These are phyloP conservation scores for Pholis gunnellus DNA, from an alignment of 2,113 vertebrate genomes.

Conservation along the genomic window DNA sequence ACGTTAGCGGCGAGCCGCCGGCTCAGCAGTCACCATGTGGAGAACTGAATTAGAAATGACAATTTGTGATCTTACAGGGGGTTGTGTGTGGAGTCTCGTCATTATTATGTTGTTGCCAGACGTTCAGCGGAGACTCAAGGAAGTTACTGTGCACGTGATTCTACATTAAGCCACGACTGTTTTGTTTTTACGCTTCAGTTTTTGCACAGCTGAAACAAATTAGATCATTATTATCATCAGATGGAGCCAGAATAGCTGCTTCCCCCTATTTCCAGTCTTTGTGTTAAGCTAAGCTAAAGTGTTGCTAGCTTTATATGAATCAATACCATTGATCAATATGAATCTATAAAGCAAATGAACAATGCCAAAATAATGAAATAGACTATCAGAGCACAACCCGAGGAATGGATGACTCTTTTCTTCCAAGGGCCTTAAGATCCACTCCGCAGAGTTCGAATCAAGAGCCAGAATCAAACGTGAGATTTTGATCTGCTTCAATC, in stretches of 20 bases:
- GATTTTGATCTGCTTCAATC: constrained; percentile 63
- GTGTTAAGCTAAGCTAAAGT: not conserved
- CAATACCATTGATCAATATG: not conserved
- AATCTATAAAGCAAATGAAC: not conserved
- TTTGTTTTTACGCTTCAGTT: not conserved
- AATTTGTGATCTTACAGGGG: not conserved
- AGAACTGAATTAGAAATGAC: not conserved
- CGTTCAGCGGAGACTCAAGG: not conserved
- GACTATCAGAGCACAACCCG: not conserved
- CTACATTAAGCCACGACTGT: not conserved
- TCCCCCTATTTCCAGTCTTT: not conserved
- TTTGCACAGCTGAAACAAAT: not conserved
- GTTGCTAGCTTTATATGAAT: not conserved
- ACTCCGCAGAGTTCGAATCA: constrained; percentile 8
- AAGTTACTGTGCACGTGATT: not conserved
- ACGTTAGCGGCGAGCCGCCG: too few species aligned
- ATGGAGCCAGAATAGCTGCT: not conserved
- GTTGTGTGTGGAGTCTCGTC: not conserved
- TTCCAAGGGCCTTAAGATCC: not conserved
- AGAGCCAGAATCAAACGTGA: constrained; percentile 43
- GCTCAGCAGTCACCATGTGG: too few species aligned
- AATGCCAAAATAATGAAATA: not conserved
- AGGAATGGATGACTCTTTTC: not conserved
- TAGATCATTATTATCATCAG: not conserved
- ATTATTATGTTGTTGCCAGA: not conserved